Conservation (phyloP, 2,113 vertebrate species). For the Seriola aureovittata region DNA sequence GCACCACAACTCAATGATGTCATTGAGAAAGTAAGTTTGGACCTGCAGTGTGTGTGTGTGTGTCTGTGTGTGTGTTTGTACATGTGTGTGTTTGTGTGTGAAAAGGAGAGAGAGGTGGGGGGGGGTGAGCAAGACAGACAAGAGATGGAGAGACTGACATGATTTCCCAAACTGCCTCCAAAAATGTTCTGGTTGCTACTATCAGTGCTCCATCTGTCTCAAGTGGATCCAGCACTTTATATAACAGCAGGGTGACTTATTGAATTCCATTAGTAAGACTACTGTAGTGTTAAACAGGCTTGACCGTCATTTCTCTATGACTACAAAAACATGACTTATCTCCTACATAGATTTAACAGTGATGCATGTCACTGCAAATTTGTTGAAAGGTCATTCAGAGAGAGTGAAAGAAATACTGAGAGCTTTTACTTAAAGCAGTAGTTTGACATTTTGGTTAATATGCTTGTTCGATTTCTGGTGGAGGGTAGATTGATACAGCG, state of each 20-base stretch:
- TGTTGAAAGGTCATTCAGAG: conserved; percentile 1
- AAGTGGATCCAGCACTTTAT: conserved; percentile 8
- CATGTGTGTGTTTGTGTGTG: conserved; percentile 19
- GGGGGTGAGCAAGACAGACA: conserved; percentile 1
- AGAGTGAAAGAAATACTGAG: background rate
- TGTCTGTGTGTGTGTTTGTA: conserved; percentile 28
- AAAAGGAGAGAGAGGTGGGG: background rate
- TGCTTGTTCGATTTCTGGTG: background rate
- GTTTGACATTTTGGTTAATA: background rate
- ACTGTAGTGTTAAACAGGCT: conserved; percentile 11
- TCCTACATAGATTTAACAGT: conserved; percentile 4
- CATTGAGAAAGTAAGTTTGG: conserved; percentile 65
- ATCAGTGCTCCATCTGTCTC: conserved; percentile 41
- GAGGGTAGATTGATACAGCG: background rate
- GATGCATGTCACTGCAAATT: conserved; percentile 14
- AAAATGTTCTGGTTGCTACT: conserved; percentile 31
- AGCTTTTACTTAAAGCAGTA: conserved; percentile 3
- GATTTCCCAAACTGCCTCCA: conserved; percentile 37
- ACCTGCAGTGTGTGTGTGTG: conserved; percentile 36
- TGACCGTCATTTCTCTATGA: conserved; percentile 9
- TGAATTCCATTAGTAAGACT: conserved; percentile 5
- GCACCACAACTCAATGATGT: conserved; percentile 69
- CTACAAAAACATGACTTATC: conserved; percentile 5
- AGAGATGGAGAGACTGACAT: conserved; percentile 29
- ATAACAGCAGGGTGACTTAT: conserved; percentile 19